Evolutionary conservation across 2,888 invertebrate genomes (phyloP).

Genomic region (Nomada fucata): DNA sequence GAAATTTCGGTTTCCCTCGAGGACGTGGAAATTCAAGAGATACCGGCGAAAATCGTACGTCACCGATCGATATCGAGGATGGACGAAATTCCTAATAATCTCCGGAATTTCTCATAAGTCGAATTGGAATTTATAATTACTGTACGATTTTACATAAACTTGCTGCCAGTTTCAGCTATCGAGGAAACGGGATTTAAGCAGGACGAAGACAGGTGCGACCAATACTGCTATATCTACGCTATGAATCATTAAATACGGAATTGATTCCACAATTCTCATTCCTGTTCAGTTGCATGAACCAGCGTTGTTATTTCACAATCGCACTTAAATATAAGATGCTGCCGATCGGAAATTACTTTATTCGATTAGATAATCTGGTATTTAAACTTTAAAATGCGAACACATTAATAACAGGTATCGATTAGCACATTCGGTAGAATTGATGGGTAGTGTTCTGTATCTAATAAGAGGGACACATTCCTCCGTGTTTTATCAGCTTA

Average conservation of each 20-base stretch:
- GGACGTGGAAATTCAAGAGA: neutral
- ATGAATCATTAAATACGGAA: conserved; percentile 10
- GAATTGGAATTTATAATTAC: too few species aligned
- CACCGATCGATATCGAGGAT: neutral
- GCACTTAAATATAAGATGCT: neutral
- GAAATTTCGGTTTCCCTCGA: neutral
- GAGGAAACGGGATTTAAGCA: neutral
- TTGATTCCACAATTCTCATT: conserved; percentile 11
- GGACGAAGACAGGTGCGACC: neutral
- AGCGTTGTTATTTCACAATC: neutral
- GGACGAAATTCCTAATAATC: neutral
- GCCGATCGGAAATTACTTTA: neutral
- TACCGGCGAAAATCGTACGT: too few species aligned
- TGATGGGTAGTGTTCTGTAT: neutral
- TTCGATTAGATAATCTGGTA: too few species aligned
- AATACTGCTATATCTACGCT: neutral
- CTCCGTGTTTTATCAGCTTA: neutral
- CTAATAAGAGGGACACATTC: neutral
- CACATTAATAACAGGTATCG: neutral
- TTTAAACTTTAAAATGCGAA: neutral
- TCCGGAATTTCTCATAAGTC: too few species aligned
- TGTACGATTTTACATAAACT: too few species aligned
- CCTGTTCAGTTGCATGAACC: neutral
- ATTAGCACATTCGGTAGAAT: neutral
- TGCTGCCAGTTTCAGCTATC: neutral